Conservation (phyloP, 2,113 vertebrate species). For the Oncorhynchus masou region DNA sequence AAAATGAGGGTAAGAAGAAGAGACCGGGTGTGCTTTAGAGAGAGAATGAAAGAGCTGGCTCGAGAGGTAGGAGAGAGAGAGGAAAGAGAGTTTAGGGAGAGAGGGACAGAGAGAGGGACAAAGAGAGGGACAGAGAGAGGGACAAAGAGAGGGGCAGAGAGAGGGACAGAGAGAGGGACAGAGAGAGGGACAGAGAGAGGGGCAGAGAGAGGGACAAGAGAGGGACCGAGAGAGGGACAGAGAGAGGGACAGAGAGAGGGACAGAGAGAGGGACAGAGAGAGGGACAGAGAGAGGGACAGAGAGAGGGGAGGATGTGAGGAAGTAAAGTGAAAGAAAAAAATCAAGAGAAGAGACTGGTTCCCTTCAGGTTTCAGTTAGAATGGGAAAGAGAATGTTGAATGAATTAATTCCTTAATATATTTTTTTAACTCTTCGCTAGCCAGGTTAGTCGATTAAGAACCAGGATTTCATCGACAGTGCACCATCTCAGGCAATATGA, state of each 20-base stretch:
- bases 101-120: background rate
- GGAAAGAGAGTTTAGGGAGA: background rate
- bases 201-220: too few species aligned
- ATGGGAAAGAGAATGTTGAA: conserved; percentile 36
- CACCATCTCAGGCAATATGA: too few species aligned
- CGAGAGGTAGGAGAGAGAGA: background rate
- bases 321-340: too few species aligned
- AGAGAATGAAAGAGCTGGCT: background rate
- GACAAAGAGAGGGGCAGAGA: too few species aligned
- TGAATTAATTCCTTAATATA: background rate
- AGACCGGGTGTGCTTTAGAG: background rate
- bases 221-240: too few species aligned
- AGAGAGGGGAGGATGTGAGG: conserved; percentile 12
- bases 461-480: background rate
- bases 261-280: too few species aligned
- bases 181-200: too few species aligned
- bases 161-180: too few species aligned
- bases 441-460: background rate
- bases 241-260: too few species aligned
- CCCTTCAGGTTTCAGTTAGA: conserved; percentile 38
- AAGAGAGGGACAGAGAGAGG: too few species aligned
- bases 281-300: too few species aligned
- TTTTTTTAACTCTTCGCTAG: background rate
- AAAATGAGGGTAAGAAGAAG: conserved; percentile 14
- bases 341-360: conserved; percentile 42